Base-by-base conservation (phyloP, 2,888 invertebrate genomes). In the Cerceris ruficornis region DNA sequence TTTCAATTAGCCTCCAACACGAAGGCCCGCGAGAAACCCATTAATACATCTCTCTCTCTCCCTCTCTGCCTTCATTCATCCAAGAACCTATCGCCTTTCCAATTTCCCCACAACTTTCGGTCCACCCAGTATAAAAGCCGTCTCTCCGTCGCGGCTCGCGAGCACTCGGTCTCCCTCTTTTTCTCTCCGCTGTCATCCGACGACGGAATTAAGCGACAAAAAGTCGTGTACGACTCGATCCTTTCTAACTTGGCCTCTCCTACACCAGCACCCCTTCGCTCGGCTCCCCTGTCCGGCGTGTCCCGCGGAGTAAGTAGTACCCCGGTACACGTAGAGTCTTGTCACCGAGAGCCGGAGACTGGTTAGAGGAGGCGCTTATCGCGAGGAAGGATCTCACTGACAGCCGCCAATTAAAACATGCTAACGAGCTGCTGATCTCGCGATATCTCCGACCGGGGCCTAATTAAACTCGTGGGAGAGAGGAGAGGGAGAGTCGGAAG, bases 321-420 rank as follows among this genome's bases (percentile, higher is more conserved):
- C 73, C 72, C 14, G 74, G 74, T 87, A 85, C 87, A 86, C 80
- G 88, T 85, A 85, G 80, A 89, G 87, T 81, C 88, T 88, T 90
- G 90, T 90, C 90, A 89, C 89, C 85, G 86, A 79, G 73, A 50
- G 74, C 71, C 42, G 83, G 80, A 80, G 85, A 85, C 88, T 85
- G 88, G 88, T 88, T 88, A 88, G 86, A 86, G 85, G 85, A 86
- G 87, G 80, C 82, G 87, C 86, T 90, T 90, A 90, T 90, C 90
- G 89, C 85, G 79, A 80, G 83, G 87, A 88, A 89, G 87, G 86
- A 91, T 91, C 90, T 89, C 88, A 88, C 90, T 90, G 91, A 91
- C 91, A 91, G 91, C 88, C 91, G 91, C 91, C 91, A 91, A 91
- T 91, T 91, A 91, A 91, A 91, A 91, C 91, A 91, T 91, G 91